A percentile compares a stretch with the other conserved stretches of the same genome.
Evolutionary conservation across 2,113 vertebrate species (phyloP).

Genomic region (Noctilio leporinus): DNA sequence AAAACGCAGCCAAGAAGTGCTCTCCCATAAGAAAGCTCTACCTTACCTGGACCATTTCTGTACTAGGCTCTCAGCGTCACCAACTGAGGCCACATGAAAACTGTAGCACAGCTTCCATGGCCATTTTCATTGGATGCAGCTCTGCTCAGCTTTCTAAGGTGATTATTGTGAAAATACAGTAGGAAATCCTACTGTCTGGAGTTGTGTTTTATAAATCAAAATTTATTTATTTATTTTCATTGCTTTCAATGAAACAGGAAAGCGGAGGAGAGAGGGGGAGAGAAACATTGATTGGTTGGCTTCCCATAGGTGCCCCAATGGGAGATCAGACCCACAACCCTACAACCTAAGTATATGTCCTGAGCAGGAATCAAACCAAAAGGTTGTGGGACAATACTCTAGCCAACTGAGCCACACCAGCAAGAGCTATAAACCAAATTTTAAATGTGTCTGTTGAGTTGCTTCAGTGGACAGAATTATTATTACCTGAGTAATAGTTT

Average conservation of each 20-base stretch:
- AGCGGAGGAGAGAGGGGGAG: too few species aligned
- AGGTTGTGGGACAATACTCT: too few species aligned
- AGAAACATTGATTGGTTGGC: too few species aligned
- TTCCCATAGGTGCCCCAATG: too few species aligned
- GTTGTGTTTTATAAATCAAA: background rate
- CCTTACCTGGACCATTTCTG: background rate
- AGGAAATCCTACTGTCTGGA: background rate
- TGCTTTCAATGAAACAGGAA: too few species aligned
- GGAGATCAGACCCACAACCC: too few species aligned
- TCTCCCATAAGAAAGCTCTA: background rate
- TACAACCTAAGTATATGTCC: too few species aligned
- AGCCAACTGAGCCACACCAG: too few species aligned
- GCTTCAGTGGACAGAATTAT: background rate
- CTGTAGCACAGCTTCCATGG: background rate
- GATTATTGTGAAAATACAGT: background rate
- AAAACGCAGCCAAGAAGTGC: background rate
- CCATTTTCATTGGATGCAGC: background rate
- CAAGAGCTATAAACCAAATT: background rate
- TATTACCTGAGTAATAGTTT: slow-evolving; percentile 14
- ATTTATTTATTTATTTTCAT: background rate
- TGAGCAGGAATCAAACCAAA: too few species aligned
- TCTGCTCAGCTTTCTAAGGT: background rate
- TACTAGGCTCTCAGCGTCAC: background rate
- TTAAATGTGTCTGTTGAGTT: background rate
- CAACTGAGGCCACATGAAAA: background rate